Conservation (phyloP, 2,797 vertebrate species). For the Malurus leucopterus region DNA sequence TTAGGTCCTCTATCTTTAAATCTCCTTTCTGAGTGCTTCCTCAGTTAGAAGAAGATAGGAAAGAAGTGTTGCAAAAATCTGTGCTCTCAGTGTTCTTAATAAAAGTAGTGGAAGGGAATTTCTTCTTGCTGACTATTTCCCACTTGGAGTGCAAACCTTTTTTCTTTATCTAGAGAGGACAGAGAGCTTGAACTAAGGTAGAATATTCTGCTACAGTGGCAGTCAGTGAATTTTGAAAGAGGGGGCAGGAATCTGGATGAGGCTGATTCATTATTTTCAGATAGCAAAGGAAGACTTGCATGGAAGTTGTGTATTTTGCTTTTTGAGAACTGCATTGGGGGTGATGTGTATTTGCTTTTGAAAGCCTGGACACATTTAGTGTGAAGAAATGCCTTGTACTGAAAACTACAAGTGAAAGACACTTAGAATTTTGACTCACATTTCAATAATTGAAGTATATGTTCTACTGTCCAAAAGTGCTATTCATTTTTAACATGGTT, state of each 20-base stretch:
- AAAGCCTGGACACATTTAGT: background rate
- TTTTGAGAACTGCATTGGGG: background rate
- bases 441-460: background rate
- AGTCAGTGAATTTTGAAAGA: background rate
- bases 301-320: background rate
- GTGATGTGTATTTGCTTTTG: background rate
- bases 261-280: background rate
- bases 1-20: background rate
- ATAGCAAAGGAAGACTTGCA: background rate
- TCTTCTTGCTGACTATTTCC: background rate
- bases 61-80: background rate
- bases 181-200: background rate
- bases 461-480: background rate
- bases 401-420: background rate
- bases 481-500: background rate
- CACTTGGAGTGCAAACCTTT: background rate
- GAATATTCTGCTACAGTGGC: background rate
- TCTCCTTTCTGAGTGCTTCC: background rate
- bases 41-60: background rate
- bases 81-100: background rate
- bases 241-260: background rate
- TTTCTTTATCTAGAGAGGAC: background rate
- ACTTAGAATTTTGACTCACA: background rate
- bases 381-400: background rate
- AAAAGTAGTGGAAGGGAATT: background rate